Evolutionary conservation across 2,797 vertebrate genomes (phyloP), one percentile per base, ranked within the genome.

Genomic region (Phylloscopus collybita): DNA sequence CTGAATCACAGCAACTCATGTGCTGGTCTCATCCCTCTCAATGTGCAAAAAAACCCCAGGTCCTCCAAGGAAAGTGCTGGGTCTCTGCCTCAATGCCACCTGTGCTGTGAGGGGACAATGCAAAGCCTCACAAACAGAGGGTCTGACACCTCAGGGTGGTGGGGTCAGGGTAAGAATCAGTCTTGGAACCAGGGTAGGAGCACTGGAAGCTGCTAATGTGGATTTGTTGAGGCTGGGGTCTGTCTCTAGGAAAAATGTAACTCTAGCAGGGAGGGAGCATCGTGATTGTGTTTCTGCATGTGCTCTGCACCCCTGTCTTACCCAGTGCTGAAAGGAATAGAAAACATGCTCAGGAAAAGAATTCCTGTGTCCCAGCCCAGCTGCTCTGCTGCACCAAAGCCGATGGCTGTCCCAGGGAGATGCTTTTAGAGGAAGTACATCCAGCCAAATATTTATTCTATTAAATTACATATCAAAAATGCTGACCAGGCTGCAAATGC

Each of bases 391-490:
- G 83, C 72, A 72, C 76, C 0, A 0, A 95, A 79, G 89, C 71
- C 2, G 80, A 86, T 0, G 15, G 50, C 61, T 1, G 9, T 84
- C 74, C 80, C 54, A 75, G 51, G 50, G 50, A 95, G 87, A 93
- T 93, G 91, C 36, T 88, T 92, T 92, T 82, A 86, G 90, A 87
- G 91, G 95, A 96, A 95, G 57, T 5, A 3, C 67, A 88, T 61
- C 73, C 80, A 93, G 95, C 94, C 95, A 97, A 94, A 93, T 94
- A 97, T 96, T 95, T 96, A 95, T 94, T 94, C 88, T 80, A 61
- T 93, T 95, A 92, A 96, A 96, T 95, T 96, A 93, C 67, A 94
- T 84, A 86, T 86, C 7, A 86, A 50, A 95, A 94, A 84, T 4
- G 86, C 95, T 90, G 95, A 96, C 66, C 70, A 47, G 91, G 80